A percentile compares a stretch with the other conserved stretches of the same genome.
Evolutionary conservation across 2,797 vertebrate genomes (phyloP).

Genomic region (Morus bassanus): DNA sequence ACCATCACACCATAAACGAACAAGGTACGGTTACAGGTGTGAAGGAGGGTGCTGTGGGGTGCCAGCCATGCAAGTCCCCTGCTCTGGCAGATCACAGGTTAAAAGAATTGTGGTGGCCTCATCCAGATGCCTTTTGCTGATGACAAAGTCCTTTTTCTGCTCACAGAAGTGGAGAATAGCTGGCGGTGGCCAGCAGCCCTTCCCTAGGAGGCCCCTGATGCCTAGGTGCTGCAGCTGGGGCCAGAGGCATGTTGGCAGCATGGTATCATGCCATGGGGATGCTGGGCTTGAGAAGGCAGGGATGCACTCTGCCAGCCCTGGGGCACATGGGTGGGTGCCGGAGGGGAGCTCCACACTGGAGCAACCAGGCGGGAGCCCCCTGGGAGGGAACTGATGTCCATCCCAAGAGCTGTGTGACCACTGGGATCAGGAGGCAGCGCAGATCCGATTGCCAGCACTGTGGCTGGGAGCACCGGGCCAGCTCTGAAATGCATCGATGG

Average conservation of each 20-base stretch:
- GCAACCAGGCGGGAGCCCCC: not conserved
- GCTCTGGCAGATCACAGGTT: not conserved
- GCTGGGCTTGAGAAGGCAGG: not conserved
- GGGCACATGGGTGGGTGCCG: rapidly evolving
- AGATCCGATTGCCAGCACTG: rapidly evolving
- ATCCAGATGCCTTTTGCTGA: not conserved
- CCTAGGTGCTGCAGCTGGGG: not conserved
- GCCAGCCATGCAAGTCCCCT: not conserved
- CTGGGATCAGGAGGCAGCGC: rapidly evolving
- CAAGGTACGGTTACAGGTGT: rapidly evolving
- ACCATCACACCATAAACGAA: not conserved
- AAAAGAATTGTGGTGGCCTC: not conserved
- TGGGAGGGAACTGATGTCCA: rapidly evolving
- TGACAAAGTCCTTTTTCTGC: not conserved
- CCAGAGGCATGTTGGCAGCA: not conserved
- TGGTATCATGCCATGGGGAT: rapidly evolving
- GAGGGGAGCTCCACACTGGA: not conserved
- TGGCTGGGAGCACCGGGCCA: not conserved
- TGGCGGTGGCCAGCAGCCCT: not conserved
- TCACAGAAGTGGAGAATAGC: not conserved
- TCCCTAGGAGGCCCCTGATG: not conserved
- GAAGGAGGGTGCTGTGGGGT: not conserved
- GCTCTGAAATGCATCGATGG: not conserved
- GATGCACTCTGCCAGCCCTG: not conserved
- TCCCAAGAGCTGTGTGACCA: not conserved